Evolutionary conservation across 2,888 invertebrate species (phyloP), one percentile per base, ranked within the genome.

Genomic region (Diarsia rubi): DNA sequence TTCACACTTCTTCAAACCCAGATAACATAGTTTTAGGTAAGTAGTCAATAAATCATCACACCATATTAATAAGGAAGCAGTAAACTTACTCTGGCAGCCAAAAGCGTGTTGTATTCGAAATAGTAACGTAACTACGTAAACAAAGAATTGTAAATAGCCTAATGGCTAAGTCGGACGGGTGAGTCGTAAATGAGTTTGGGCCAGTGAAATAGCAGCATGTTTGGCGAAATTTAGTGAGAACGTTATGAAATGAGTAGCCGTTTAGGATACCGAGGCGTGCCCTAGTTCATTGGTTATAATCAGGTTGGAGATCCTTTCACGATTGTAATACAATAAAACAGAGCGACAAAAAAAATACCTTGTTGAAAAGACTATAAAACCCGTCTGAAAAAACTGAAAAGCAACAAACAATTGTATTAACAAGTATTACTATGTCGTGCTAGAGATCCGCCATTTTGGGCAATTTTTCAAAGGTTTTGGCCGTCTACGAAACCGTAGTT

Each of bases 1-100:
- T 47, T 24, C 60, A 45, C 59, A 74, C 44, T 45, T 31, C 2
- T 57, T 76, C 31, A 44, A 70, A 21, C 42, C 14, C 19, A 45
- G n/a, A 45, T 42, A 60, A 68, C 19, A 1, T 11, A 31, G 27
- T 31, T 16, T 24, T 49, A 8, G 27, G 19, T 49, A 8, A n/a
- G 19, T 19, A 71, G 44, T 47, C n/a, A 12, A 71, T 68, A 71
- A 77, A 71, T 71, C 77, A 71, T 64, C 52, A 14, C 52, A 11
- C 37, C 44, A n/a, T 77, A 68, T 52, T 27, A 67, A 59, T 69
- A 64, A 71, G 57, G 78, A 78, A 64, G 71, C 31, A 27, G 67
- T 67, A 64, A 78, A 76, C 31, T 60, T 59, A 52, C 44, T 47
- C 31, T 73, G 6, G 57, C 49, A 44, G 62, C 54, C 47, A 70